Evolutionary conservation across 2,888 invertebrate genomes (phyloP).

Genomic region (Dryocosmus kuriphilus): DNA sequence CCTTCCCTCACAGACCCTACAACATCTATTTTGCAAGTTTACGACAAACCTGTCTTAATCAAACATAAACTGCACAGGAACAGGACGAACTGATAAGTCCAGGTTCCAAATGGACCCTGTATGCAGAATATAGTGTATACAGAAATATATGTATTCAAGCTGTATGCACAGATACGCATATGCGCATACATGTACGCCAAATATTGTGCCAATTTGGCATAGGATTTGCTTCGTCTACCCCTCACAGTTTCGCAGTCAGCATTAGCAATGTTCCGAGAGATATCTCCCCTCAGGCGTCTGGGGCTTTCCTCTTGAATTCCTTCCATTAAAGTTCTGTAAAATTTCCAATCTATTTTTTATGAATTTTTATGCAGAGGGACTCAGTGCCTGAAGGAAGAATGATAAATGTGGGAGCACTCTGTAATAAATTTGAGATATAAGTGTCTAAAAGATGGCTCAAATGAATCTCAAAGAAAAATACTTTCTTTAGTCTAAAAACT

Average conservation of each 20-base stretch:
- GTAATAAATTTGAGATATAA: neutral
- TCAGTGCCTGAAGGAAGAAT: neutral
- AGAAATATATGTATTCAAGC: conserved; percentile 9
- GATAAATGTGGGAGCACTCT: neutral
- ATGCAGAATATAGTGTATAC: conserved; percentile 15
- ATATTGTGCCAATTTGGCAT: conserved; percentile 35
- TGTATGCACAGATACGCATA: neutral
- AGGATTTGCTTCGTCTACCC: conserved; percentile 4
- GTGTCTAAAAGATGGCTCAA: neutral
- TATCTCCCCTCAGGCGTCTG: neutral
- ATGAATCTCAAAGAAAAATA: neutral
- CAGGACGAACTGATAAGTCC: conserved; percentile 19
- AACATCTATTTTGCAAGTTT: neutral
- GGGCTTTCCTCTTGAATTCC: neutral
- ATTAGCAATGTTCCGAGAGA: conserved; percentile 1
- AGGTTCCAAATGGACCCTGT: conserved; percentile 16
- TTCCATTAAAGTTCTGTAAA: neutral
- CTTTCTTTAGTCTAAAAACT: too few species aligned
- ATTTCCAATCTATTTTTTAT: conserved; percentile 9
- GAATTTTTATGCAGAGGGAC: neutral
- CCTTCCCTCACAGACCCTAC: neutral
- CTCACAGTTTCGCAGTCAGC: neutral
- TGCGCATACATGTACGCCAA: conserved; percentile 12
- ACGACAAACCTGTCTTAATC: conserved; percentile 8
- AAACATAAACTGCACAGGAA: conserved; percentile 2